Evolutionary conservation across 2,797 vertebrate species (phyloP).

Genomic region (Dicrostonyx torquatus): DNA sequence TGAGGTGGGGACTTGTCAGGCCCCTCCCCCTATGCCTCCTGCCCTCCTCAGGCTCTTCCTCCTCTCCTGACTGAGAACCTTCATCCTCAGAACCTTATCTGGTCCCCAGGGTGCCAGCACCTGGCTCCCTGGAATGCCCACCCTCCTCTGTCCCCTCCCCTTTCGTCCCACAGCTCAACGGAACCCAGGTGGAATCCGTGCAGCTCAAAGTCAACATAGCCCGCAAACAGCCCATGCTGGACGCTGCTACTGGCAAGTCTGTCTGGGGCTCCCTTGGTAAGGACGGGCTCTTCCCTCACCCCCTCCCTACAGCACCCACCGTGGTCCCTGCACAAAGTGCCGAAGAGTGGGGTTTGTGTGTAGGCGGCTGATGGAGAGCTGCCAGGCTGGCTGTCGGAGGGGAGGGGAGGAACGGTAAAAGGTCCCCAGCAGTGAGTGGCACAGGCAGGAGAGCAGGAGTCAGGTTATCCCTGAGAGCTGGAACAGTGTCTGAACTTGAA

Average conservation of each 20-base stretch:
- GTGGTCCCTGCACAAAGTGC: neutral
- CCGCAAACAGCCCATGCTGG: conserved; percentile 95
- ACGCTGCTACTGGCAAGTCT: conserved; percentile 93
- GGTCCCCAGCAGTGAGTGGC: neutral
- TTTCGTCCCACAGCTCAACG: conserved; percentile 87
- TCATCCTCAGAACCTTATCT: neutral
- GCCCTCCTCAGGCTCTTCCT: neutral
- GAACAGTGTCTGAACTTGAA: neutral
- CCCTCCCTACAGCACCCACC: neutral
- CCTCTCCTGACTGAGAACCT: neutral
- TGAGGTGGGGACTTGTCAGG: conserved; percentile 87
- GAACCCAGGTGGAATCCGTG: conserved; percentile 90
- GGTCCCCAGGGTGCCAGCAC: neutral
- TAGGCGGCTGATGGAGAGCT: neutral
- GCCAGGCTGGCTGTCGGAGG: neutral
- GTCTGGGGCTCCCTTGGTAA: conserved; percentile 95
- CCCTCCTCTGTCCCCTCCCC: neutral
- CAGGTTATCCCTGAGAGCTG: neutral
- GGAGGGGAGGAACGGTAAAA: neutral
- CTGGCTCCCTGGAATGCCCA: neutral
- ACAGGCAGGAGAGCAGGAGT: neutral
- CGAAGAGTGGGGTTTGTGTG: neutral
- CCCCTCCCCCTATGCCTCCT: neutral
- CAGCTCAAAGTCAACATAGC: conserved; percentile 95
- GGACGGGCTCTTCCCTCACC: neutral